Evolutionary conservation across 2,888 invertebrate genomes (phyloP).

Genomic region (Anagyrus pseudococci): DNA sequence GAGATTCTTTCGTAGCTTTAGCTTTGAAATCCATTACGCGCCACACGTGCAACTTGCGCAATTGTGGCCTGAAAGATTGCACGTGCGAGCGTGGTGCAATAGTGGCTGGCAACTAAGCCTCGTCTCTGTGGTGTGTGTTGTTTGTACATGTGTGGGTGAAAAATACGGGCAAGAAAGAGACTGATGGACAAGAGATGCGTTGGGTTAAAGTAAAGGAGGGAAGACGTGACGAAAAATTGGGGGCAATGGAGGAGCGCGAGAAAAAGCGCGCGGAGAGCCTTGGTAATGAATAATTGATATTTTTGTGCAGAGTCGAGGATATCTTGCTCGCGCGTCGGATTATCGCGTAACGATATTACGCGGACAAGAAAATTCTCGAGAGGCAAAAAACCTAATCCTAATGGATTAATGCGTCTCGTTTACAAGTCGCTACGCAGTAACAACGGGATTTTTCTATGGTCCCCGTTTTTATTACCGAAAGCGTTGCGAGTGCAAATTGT

Average conservation of each 20-base stretch:
- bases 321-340: not conserved
- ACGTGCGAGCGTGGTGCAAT: no score
- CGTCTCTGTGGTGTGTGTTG: no score
- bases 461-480: no score
- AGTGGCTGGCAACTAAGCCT: no score
- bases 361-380: not conserved
- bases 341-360: not conserved
- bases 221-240: not conserved
- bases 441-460: no score
- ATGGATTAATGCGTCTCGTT: no score
- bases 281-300: not conserved
- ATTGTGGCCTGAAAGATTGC: not conserved
- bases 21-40: constrained; percentile 4
- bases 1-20: not conserved
- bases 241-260: not conserved
- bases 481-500: no score
- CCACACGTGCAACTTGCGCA: not conserved
- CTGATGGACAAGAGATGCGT: not conserved
- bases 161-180: not conserved
- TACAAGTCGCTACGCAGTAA: no score
- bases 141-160: not conserved
- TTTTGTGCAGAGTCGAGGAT: not conserved
- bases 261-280: constrained; percentile 1
- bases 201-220: not conserved
- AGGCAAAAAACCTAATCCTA: no score